Conservation (phyloP, 1,140 invertebrate species). For the Harlomillsia oculata region DNA sequence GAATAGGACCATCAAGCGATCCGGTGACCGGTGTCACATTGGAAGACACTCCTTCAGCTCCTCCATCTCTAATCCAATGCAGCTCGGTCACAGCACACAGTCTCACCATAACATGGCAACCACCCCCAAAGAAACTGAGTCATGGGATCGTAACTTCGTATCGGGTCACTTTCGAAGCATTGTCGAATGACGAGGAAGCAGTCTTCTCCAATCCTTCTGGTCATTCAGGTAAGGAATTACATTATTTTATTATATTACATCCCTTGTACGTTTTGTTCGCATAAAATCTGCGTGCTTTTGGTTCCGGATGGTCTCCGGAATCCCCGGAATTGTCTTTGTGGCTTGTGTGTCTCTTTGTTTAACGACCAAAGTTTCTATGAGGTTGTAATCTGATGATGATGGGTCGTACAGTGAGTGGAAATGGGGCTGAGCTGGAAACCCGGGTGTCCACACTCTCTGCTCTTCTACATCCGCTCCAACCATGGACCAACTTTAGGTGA, state of each 20-base stretch:
- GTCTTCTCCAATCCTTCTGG: too few species aligned
- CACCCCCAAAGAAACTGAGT: slow-evolving; percentile 55
- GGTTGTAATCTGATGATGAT: slow-evolving; percentile 3
- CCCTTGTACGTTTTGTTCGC: too few species aligned
- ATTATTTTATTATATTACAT: too few species aligned
- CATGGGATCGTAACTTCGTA: slow-evolving; percentile 71
- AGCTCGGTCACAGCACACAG: slow-evolving; percentile 57
- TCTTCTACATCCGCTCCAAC: slow-evolving; percentile 52
- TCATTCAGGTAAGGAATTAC: too few species aligned
- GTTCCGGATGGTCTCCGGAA: too few species aligned
- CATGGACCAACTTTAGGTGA: slow-evolving; percentile 50
- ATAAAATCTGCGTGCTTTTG: too few species aligned
- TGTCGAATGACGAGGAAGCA: too few species aligned
- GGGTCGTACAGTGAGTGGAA: background rate
- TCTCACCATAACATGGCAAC: slow-evolving; percentile 64
- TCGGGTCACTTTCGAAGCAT: slow-evolving; percentile 63
- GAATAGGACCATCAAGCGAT: slow-evolving; percentile 60
- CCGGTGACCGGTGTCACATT: slow-evolving; percentile 51
- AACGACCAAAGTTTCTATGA: too few species aligned
- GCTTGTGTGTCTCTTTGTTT: too few species aligned
- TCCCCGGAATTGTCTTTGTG: too few species aligned
- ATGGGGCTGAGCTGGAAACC: slow-evolving; percentile 44
- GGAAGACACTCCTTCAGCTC: slow-evolving; percentile 60
- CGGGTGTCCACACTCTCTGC: slow-evolving; percentile 48
- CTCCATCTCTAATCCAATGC: slow-evolving; percentile 56